Evolutionary conservation across 92 coral and sea anemone species (phyloP).

Genomic region (Siderastrea radians): DNA sequence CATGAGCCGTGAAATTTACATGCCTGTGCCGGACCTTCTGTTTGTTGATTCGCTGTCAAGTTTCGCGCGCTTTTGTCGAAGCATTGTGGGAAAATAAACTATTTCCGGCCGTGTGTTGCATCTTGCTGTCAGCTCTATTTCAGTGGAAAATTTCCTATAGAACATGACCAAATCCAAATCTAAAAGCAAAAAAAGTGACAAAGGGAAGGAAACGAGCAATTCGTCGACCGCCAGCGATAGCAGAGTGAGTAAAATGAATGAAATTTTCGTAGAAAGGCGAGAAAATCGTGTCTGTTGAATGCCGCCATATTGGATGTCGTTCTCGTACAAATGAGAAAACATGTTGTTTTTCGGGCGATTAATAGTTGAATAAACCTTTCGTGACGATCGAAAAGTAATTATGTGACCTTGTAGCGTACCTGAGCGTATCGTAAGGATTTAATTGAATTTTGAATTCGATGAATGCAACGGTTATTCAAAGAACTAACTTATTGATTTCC

Average conservation of each 20-base stretch:
- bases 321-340: not conserved
- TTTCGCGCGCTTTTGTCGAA: constrained; percentile 86
- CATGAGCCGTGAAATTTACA: constrained; percentile 43
- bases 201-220: constrained; percentile 71
- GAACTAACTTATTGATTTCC: constrained; percentile 78
- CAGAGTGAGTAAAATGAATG: constrained; percentile 59
- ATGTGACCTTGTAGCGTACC: constrained; percentile 34
- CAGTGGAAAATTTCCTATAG: not conserved
- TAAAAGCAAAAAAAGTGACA: constrained; percentile 86
- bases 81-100: constrained; percentile 73
- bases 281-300: not conserved
- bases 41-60: constrained; percentile 60
- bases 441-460: constrained; percentile 58
- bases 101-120: not conserved
- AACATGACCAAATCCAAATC: constrained; percentile 96
- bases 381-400: constrained; percentile 31
- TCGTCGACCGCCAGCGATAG: constrained; percentile 57
- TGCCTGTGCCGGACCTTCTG: constrained; percentile 5
- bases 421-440: constrained; percentile 58
- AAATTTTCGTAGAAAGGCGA: not conserved
- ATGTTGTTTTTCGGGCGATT: constrained; percentile 5
- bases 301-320: constrained; percentile 85
- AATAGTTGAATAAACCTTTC: constrained; percentile 14
- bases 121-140: constrained; percentile 29
- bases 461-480: constrained; percentile 58